Base-by-base conservation (phyloP, 2,888 invertebrate genomes). In the Clitarchus hookeri region DNA sequence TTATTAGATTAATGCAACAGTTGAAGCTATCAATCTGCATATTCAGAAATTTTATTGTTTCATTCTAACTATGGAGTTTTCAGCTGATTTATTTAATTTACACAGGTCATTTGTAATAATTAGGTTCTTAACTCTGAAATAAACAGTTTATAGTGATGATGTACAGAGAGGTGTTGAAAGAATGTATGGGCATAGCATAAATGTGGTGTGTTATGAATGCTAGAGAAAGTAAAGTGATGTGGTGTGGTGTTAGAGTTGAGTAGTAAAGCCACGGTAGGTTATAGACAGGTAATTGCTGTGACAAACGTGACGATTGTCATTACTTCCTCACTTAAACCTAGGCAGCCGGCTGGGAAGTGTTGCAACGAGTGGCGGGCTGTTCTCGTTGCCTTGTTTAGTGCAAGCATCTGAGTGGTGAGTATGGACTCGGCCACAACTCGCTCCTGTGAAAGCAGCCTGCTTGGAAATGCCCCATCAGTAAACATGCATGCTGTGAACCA, bases 271-370 rank as follows among this genome's bases (percentile, higher is more conserved):
- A 65, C 65, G 87, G 84, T 87, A 87, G 87, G 87, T 26, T 84
- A 87, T 85, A 87, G 84, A 79, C 84, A 84, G 84, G 87, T 26
- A 87, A 84, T 84, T 88, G 85, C 86, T 86, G 86, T 88, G 87
- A 87, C 87, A 85, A 82, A 82, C 44, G 44, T 82, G 82, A 82
- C 82, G 36, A 82, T 82, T 82, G 19, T 82, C 87, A 85, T 88
- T 87, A 86, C 87, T 88, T 87, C 88, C 87, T 87, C 88, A 88
- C 88, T 87, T 85, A 86, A 88, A 87, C 88, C 86, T 88, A 88
- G 88, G 88, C 88, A 85, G 87, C 87, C 84, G 85, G 88, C 86
- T 86, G 86, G 86, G 88, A 86, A 84, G 87, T 86, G 82, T 82
- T 82, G 53, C 84, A 84, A 44, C 53, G 53, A 80, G 85, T 85